Evolutionary conservation across 2,113 vertebrate species (phyloP), one percentile per base, ranked within the genome.

Genomic region (Oceanodroma tethys): DNA sequence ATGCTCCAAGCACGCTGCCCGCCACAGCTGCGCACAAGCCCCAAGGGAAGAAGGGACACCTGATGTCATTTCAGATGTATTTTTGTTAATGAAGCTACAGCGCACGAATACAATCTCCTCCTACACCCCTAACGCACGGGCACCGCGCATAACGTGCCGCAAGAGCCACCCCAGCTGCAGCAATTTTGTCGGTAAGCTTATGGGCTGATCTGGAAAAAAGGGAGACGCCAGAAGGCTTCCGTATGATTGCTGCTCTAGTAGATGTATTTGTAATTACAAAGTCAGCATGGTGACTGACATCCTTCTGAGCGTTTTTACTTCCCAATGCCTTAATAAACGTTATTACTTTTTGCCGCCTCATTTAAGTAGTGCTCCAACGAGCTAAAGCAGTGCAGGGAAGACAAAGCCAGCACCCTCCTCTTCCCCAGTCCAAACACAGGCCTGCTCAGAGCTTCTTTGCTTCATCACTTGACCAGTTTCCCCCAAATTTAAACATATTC

Each of bases 61-160:
- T 2, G 14, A 20, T 2, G 30, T 7, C 27, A 22, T 14, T 56
- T 10, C 16, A 17, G 53, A 25, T 16, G 36, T 8, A 6, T 34
- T 55, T 65, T 58, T 18, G n/a, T 59, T 75, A 27, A 42, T 3
- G 32, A 63, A 70, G 34, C 47, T 19, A 32, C 22, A 8, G 52
- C 27, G 23, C 6, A 7, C 0, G 5, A 59, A 23, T 16, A 25
- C 65, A 63, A 36, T 34, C 59, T 19, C 50, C 16, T 30, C 36
- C 42, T 29, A 16, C 45, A 9, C 3, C 16, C 29, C 32, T 7
- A 14, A 53, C 1, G 7, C 25, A 16, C 2, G 0, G 19, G 27
- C 29, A 42, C 7, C 12, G 3, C 14, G 4, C 0, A 0, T 1
- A 12, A 34, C 3, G 2, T 18, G 32, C 12, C 3, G 3, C 38